A percentile compares a stretch with the other conserved stretches of the same genome.
Conservation (phyloP, 1,140 invertebrate species). For the Pogonognathellus flavescens region DNA sequence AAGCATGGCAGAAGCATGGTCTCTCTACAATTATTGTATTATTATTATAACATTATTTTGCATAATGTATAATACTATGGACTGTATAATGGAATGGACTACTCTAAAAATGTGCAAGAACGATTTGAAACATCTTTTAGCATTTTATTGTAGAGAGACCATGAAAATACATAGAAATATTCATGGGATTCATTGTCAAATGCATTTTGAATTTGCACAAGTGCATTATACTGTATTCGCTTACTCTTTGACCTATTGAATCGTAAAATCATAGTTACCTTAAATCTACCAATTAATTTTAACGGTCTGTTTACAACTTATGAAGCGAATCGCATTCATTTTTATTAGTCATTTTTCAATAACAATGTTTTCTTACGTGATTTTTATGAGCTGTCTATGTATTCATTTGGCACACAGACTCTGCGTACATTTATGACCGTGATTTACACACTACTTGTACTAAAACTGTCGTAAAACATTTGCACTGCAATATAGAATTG, state of each 20-base stretch:
- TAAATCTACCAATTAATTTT: slow-evolving; percentile 48
- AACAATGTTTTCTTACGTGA: not conserved
- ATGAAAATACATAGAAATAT: slow-evolving; percentile 24
- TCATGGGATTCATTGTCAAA: slow-evolving; percentile 23
- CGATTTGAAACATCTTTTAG: no score
- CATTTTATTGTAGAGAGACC: not conserved
- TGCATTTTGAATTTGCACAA: slow-evolving; percentile 7
- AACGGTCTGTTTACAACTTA: slow-evolving; percentile 14
- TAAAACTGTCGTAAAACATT: not conserved
- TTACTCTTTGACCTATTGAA: not conserved
- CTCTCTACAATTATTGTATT: no score
- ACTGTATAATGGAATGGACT: no score
- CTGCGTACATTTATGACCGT: not conserved
- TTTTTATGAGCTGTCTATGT: not conserved
- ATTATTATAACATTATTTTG: no score
- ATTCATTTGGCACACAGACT: not conserved
- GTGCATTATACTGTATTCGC: no score
- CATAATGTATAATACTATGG: no score
- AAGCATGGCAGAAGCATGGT: no score
- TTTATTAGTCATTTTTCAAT: not conserved
- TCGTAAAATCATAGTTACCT: not conserved
- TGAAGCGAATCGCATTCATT: not conserved
- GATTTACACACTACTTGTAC: slow-evolving; percentile 4
- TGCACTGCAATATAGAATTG: not conserved
- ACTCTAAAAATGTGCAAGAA: no score